Percentiles rank a stretch among this genome's conserved stretches.
These are phyloP conservation scores for Thymelicus sylvestris DNA, from an alignment of 2,888 invertebrate species.

Conservation along the genomic window DNA sequence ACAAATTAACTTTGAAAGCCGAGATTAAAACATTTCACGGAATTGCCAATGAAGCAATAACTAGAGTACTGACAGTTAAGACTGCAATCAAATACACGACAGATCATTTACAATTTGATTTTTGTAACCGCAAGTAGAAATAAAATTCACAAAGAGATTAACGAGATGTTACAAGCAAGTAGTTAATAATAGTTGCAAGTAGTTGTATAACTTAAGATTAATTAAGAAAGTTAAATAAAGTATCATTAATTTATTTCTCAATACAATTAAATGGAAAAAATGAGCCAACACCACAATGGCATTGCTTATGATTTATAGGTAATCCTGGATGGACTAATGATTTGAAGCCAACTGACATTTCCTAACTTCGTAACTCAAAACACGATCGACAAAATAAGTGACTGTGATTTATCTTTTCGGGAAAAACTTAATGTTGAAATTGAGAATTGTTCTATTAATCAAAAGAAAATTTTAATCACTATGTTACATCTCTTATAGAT, in stretches of 20 bases:
- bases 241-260: background rate
- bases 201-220: background rate
- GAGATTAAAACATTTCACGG: conserved; percentile 54
- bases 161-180: conserved; percentile 8
- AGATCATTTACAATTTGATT: conserved; percentile 20
- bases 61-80: conserved; percentile 8
- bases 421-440: too few relatives aligned
- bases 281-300: background rate
- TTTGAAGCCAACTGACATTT: too few relatives aligned
- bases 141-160: conserved; percentile 6
- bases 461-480: too few relatives aligned
- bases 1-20: conserved; percentile 54
- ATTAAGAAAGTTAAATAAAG: background rate
- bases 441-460: too few relatives aligned
- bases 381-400: too few relatives aligned
- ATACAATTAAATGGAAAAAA: background rate
- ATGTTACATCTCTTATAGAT: too few relatives aligned
- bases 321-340: background rate
- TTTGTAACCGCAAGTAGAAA: conserved; percentile 17
- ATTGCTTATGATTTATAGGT: background rate
- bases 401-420: too few relatives aligned
- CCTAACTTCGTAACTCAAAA: too few relatives aligned
- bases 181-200: background rate
- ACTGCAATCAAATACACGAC: conserved; percentile 11
- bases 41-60: conserved; percentile 19